phyloP scores from a whole-genome alignment of 2,888 invertebrate genomes.

The Pandemis heparana region DNA sequence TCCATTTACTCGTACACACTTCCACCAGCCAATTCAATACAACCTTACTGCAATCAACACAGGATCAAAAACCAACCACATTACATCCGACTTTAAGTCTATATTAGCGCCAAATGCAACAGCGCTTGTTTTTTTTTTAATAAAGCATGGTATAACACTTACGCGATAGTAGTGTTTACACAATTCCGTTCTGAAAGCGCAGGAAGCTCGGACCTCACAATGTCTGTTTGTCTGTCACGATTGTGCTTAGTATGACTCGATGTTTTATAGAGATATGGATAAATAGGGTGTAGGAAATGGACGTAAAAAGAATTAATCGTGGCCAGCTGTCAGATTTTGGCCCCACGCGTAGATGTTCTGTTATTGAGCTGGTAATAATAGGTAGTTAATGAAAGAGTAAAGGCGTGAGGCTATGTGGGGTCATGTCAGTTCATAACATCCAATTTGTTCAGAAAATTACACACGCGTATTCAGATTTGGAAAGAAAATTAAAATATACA shows the following conservation, averaged over 20 bases:
- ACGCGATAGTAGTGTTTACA: slow-evolving; percentile 65
- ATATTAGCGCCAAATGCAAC: slow-evolving; percentile 19
- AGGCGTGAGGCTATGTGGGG: background rate
- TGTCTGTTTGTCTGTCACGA: slow-evolving; percentile 70
- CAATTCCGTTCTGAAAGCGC: slow-evolving; percentile 72
- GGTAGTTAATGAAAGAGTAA: background rate
- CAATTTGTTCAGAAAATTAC: background rate
- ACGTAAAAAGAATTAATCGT: slow-evolving; percentile 27
- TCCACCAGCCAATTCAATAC: slow-evolving; percentile 49
- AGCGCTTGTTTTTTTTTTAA: slow-evolving; percentile 1
- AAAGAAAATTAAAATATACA: too few species aligned
- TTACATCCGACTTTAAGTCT: background rate
- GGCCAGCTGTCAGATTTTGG: slow-evolving; percentile 19
- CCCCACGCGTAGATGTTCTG: slow-evolving; percentile 27
- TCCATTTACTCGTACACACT: slow-evolving; percentile 70
- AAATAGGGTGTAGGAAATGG: slow-evolving; percentile 27
- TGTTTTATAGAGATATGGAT: slow-evolving; percentile 38
- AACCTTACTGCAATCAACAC: slow-evolving; percentile 42
- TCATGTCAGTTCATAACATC: background rate
- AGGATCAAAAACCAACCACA: slow-evolving; percentile 30
- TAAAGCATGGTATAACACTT: slow-evolving; percentile 53
- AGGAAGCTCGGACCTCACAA: slow-evolving; percentile 69
- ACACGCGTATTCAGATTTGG: too few species aligned
- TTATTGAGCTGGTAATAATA: background rate
- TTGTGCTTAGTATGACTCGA: slow-evolving; percentile 59